Conservation (phyloP, 2,797 vertebrate genomes). For the Coendou prehensilis region DNA sequence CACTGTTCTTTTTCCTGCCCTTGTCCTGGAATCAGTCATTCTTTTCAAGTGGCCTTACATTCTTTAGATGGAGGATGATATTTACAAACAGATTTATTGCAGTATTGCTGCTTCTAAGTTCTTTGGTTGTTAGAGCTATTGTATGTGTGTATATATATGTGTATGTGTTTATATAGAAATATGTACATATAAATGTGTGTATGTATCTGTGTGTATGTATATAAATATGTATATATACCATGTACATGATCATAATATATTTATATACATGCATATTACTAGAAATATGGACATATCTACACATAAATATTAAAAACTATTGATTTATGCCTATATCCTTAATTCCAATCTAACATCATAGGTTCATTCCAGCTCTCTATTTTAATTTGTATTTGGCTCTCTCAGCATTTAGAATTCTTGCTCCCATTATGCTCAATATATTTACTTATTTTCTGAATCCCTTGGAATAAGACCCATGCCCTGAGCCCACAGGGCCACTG, state of each 20-base stretch:
- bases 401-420: neutral
- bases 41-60: neutral
- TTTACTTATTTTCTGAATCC: neutral
- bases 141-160: neutral
- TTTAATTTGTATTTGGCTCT: neutral
- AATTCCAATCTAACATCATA: neutral
- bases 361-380: neutral
- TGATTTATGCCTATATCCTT: neutral
- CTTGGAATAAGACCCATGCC: no score
- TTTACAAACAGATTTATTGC: neutral
- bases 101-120: neutral
- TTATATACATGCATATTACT: neutral
- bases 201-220: neutral
- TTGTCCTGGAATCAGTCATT: neutral
- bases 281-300: neutral
- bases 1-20: neutral
- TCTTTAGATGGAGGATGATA: neutral
- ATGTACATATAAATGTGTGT: neutral
- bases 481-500: neutral
- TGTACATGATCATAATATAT: neutral
- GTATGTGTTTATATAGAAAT: neutral
- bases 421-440: neutral
- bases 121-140: neutral
- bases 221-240: neutral
- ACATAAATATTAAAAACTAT: neutral